Base-by-base conservation (phyloP, 2,797 vertebrate genomes). In the Poeciliopsis paucimaculata region DNA sequence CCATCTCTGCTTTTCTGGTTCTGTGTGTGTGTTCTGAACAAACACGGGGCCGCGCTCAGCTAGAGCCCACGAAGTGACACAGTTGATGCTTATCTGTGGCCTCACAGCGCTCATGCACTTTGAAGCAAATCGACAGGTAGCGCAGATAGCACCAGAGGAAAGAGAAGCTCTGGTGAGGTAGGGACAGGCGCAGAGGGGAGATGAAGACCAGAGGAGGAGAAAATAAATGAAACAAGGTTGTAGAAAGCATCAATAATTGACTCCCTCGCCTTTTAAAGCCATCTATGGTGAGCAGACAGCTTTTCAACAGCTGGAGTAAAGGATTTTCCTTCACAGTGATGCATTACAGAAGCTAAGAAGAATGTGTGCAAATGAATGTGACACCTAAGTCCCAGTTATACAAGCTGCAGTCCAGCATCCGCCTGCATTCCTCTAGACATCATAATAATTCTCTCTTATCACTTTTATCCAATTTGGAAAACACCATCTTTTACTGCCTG, bases 221-320 rank as follows among this genome's bases (percentile, higher is more conserved):
- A 47, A 79, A 49, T 66, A 66, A 20, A 78, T 47, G 28, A 43
- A 36, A 72, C 53, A 66, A 70, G 73, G 82, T 77, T 79, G 80
- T 70, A 77, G 80, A 89, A 84, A 79, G 46, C 90, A 91, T 94
- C 85, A 93, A 90, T 94, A 88, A 92, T 91, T 91, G 84, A 94
- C 90, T 86, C 66, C 78, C 46, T 76, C 78, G 73, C 77, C 85
- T 82, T 82, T 88, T 77, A 84, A 88, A 90, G 90, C 49, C 77
- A 72, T 81, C 85, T 83, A 86, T 82, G 82, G 79, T 81, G 84
- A 83, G 85, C 77, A 82, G 62, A 47, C 79, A 81, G 45, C 76
- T 77, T 86, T 81, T 90, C 83, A 88, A 88, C 82, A 75, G 80
- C 76, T 53, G 75, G 78, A 81, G 76, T 72, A 53, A 70, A 89